Base-by-base conservation (phyloP, 2,113 vertebrate species). In the Myodes glareolus region DNA sequence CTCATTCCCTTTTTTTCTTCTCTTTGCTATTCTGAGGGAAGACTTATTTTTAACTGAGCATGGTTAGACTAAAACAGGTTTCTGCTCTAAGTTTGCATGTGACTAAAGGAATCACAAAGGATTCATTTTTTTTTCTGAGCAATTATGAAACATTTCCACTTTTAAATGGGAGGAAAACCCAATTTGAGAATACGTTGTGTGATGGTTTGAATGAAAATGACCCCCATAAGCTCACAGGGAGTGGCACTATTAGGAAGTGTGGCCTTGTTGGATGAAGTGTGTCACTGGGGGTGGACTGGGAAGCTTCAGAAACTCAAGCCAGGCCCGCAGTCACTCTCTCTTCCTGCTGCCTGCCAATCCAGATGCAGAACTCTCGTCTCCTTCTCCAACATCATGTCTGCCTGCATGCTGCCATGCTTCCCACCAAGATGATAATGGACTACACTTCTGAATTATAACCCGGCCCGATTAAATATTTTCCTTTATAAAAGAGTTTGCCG, bases 161-260 rank as follows among this genome's bases (percentile, higher is more conserved):
- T 91, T 88, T 42, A 68, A 96, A 68, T 39, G 11, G 7, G 36
- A 94, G 94, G n/a, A 90, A 94, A 96, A 81, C 52, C 21, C 68
- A 94, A 91, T 92, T 92, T 91, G 78, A 95, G 50, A 92, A 58
- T n/a, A n/a, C n/a, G n/a, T n/a, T n/a, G n/a, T n/a, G n/a, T n/a
- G n/a, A n/a, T n/a, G n/a, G n/a, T n/a, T n/a, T n/a, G n/a, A n/a
- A n/a, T n/a, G n/a, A n/a, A n/a, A n/a, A n/a, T n/a, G n/a, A n/a
- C n/a, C n/a, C n/a, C n/a, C n/a, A n/a, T n/a, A n/a, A n/a, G n/a
- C n/a, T n/a, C n/a, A n/a, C n/a, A n/a, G n/a, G n/a, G n/a, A n/a
- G n/a, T n/a, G n/a, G n/a, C n/a, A n/a, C n/a, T n/a, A n/a, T n/a
- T n/a, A n/a, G n/a, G n/a, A n/a, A n/a, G n/a, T n/a, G n/a, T n/a